Evolutionary conservation across 2,797 vertebrate species (phyloP), one percentile per base, ranked within the genome.

Genomic region (Urosaurus nigricauda): DNA sequence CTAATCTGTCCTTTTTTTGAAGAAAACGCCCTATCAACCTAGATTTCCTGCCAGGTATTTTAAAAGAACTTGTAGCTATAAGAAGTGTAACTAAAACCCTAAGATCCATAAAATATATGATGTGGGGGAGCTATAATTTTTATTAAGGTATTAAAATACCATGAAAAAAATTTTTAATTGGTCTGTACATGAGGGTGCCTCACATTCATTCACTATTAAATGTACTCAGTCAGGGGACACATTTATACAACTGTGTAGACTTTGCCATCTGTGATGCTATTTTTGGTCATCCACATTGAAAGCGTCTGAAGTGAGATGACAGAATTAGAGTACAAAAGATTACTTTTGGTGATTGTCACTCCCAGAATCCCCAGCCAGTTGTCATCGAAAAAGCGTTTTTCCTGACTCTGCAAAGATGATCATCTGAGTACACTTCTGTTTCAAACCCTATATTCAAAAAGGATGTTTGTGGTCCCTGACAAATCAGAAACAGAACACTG

Each of bases 1-100:
- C 94, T 96, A 95, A 95, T 95, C 94, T 94, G 90, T 91, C 84
- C 90, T 93, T 32, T 96, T n/a, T 95, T 95, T 92, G 93, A 96
- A 95, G 94, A 95, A 93, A 93, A 43, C 93, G 78, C 93, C 90
- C 90, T 93, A 94, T 93, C 93, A 95, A 75, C 35, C 89, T 85
- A 88, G 37, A 79, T 95, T 96, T 96, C 90, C 93, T 96, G 85
- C 88, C 91, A 94, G 77, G 2, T 77, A 94, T 91, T 93, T 96
- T 92, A 93, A 95, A 97, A 40, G 92, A 2, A 90, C 92, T 92
- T 79, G 85, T 89, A 94, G 90, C 89, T 86, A 89, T 60, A 92
- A 74, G 90, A 92, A 60, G 0, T 93, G 96, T 95, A 96, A 94
- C 91, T 85, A 75, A 80, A 94, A 56, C 91, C 73, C 70, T 94